These are phyloP conservation scores for Apodemia mormo DNA, from an alignment of 2,888 invertebrate species.

Conservation along the genomic window DNA sequence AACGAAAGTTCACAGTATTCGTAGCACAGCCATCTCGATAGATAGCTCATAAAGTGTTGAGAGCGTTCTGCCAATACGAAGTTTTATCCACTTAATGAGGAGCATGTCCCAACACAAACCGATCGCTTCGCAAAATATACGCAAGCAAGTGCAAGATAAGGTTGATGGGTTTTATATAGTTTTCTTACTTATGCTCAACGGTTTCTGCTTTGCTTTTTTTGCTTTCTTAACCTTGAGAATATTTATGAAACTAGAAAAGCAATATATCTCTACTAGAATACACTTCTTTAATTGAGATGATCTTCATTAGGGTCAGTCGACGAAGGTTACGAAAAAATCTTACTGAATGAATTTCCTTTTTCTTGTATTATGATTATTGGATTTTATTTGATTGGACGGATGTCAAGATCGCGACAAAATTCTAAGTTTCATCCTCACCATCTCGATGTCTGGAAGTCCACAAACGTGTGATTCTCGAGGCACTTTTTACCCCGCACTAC, in stretches of 20 bases:
- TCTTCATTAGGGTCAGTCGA: too few relatives aligned
- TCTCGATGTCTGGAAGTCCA: too few relatives aligned
- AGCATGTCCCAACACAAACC: conserved; percentile 19
- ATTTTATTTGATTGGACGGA: too few relatives aligned
- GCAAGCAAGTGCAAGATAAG: conserved; percentile 18
- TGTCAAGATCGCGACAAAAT: too few relatives aligned
- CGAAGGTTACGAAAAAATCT: too few relatives aligned
- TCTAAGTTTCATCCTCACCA: too few relatives aligned
- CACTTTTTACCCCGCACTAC: too few relatives aligned
- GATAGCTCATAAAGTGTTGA: conserved; percentile 41
- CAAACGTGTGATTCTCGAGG: too few relatives aligned
- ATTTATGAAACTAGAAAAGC: neutral
- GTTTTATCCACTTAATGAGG: conserved; percentile 37
- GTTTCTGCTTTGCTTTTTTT: neutral
- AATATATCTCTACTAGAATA: neutral
- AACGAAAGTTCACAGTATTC: conserved; percentile 17
- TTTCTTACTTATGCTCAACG: conserved; percentile 5
- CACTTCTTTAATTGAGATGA: too few relatives aligned
- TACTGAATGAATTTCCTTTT: too few relatives aligned
- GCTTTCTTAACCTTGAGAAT: neutral
- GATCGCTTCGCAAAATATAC: conserved; percentile 13
- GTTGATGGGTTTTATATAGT: conserved; percentile 15
- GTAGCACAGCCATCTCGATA: conserved; percentile 24
- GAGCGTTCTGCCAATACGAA: conserved; percentile 40
- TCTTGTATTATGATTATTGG: too few relatives aligned